Evolutionary conservation across 2,888 invertebrate species (phyloP), one percentile per base, ranked within the genome.

Genomic region (Leucophenga montana): DNA sequence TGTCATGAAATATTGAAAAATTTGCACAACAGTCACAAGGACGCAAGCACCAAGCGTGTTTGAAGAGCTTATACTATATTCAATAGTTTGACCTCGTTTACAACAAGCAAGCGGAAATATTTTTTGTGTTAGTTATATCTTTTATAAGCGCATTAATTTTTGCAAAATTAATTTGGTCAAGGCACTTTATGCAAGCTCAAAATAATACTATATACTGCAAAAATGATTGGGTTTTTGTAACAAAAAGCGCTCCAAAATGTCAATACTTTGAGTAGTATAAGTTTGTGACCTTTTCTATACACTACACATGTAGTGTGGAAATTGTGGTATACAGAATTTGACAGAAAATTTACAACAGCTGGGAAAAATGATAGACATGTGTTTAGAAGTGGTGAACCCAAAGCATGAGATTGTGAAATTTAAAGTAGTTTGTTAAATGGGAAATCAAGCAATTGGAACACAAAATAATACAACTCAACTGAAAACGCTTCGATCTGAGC

Each of bases 1-100:
- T 71, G 75, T 73, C 72, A 73, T 75, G 69, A 73, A 74, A 72
- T 73, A 71, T 57, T 59, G 70, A 46, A 48, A 64, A 46, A 46
- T 64, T 22, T 64, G 11, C 44, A 18, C 20, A 62, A 16, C 33
- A 33, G 33, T 39, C 39, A 8, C 33, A 33, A 33, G 33, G 31
- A 33, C 16, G 61, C 59, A 39, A 18, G 56, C 20, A 13, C 22
- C 9, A 22, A 56, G 53, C 20, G 11, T 11, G 11, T n/a, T 53
- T 18, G 53, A 59, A 27, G n/a, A 59, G n/a, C n/a, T n/a, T n/a
- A n/a, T n/a, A n/a, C n/a, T 59, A 33, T 59, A 31, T 59, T 14
- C 59, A 59, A 31, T 59, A 31, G 62, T 46, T 64, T 64, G 62
- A 64, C 62, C 62, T 64, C 62, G 22, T 64, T 64, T 64, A 20